phyloP scores from a whole-genome alignment of 30 jellyfish, hydroid and myxozoan genomes.

The Aurelia sp. region DNA sequence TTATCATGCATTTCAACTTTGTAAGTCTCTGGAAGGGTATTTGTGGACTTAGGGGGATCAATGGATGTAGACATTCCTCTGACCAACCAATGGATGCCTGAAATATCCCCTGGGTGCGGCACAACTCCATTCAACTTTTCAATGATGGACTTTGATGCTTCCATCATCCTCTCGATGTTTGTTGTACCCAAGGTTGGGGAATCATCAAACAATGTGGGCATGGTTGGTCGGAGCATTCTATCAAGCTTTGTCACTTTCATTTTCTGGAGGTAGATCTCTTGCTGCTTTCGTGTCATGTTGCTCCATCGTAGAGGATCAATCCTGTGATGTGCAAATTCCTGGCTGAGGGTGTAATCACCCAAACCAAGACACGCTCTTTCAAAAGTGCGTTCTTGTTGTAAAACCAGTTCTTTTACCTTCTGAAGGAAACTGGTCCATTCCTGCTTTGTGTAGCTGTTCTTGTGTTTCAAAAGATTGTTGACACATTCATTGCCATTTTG shows the following conservation, averaged over 20 bases:
- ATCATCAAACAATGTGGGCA: too few species aligned
- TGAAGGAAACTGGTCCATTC: background rate
- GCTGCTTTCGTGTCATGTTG: background rate
- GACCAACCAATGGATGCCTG: background rate
- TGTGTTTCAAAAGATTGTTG: background rate
- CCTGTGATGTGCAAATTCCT: background rate
- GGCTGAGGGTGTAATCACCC: background rate
- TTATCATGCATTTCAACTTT: background rate
- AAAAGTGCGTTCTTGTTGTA: background rate
- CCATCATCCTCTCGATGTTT: background rate
- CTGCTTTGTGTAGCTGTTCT: background rate
- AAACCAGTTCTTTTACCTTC: background rate
- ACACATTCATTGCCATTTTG: background rate
- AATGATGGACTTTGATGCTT: background rate
- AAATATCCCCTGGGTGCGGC: background rate
- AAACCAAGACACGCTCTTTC: background rate
- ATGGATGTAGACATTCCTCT: too few species aligned
- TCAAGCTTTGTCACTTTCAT: background rate
- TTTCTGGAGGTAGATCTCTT: background rate
- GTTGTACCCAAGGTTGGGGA: background rate
- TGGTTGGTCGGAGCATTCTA: background rate
- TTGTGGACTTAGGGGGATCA: background rate
- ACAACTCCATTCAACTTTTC: background rate
- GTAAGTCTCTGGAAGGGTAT: background rate
- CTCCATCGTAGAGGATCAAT: background rate